These are phyloP conservation scores for Brachyrhaphis roseni DNA, from an alignment of 2,797 vertebrate species.

Conservation along the genomic window DNA sequence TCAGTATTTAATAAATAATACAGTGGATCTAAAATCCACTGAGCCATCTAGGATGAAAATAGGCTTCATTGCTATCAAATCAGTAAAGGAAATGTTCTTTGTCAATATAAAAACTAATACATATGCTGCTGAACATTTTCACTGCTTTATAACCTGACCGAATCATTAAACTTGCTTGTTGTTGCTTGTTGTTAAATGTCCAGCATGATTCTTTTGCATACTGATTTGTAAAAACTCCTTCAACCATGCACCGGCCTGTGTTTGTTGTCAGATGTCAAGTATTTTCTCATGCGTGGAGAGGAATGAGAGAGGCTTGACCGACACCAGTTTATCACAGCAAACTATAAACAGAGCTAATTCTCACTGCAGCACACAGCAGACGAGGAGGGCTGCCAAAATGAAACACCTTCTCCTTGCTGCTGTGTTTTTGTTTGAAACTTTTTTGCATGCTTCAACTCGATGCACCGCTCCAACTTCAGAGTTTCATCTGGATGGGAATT, in stretches of 20 bases:
- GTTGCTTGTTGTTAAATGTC: background rate
- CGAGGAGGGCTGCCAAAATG: conserved; percentile 47
- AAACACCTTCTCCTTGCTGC: conserved; percentile 13
- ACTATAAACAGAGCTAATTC: conserved; percentile 9
- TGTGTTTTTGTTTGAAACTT: conserved; percentile 44
- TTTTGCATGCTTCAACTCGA: conserved; percentile 13
- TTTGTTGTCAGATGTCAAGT: conserved; percentile 10
- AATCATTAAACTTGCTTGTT: conserved; percentile 4
- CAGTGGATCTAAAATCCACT: background rate
- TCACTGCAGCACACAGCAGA: conserved; percentile 1
- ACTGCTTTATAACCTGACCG: background rate
- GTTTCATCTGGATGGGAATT: conserved; percentile 74
- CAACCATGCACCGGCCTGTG: conserved; percentile 25
- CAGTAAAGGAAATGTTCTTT: background rate
- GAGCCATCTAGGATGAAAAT: background rate
- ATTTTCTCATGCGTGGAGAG: conserved; percentile 52
- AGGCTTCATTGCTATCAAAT: background rate
- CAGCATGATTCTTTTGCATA: conserved; percentile 48
- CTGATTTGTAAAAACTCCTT: conserved; percentile 32
- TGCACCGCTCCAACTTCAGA: conserved; percentile 40
- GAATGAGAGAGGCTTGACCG: background rate
- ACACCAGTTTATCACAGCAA: conserved; percentile 10
- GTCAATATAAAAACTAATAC: background rate
- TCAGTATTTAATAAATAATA: background rate
- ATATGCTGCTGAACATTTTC: background rate